phyloP scores from a whole-genome alignment of 1,140 invertebrate genomes.

The Pinna nobilis region DNA sequence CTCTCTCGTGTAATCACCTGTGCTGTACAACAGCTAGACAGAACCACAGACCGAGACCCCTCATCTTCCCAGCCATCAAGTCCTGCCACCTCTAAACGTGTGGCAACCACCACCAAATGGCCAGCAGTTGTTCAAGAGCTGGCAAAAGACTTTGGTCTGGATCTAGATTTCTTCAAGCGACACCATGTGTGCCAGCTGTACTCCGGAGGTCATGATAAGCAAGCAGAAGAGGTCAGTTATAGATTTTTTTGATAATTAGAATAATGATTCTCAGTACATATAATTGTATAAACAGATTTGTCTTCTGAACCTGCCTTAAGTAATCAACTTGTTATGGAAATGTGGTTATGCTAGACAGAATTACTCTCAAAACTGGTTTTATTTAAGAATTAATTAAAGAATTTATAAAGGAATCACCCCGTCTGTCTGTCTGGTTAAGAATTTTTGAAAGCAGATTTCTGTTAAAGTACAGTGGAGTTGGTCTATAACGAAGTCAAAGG shows the following conservation, averaged over 20 bases:
- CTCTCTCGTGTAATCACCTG: constrained; percentile 71
- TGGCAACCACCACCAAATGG: constrained; percentile 48
- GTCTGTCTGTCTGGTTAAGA: no score
- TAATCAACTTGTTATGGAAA: no score
- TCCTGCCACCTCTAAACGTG: constrained; percentile 33
- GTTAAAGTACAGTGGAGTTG: no score
- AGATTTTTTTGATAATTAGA: neutral
- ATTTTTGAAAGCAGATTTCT: no score
- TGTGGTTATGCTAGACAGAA: no score
- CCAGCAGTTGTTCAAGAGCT: constrained; percentile 78
- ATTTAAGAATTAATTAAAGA: no score
- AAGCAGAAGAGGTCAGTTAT: constrained; percentile 83
- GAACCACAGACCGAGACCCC: neutral
- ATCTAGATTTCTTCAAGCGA: constrained; percentile 83
- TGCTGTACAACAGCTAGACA: constrained; percentile 49
- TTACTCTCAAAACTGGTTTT: no score
- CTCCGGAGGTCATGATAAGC: constrained; percentile 83
- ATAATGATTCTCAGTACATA: neutral
- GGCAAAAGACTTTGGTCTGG: constrained; percentile 86
- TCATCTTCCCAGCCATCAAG: constrained; percentile 16
- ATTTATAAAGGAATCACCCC: no score
- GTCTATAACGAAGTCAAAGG: no score
- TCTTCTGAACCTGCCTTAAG: neutral
- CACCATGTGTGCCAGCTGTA: constrained; percentile 88
- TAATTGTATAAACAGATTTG: neutral